Conservation (phyloP, 2,113 vertebrate species). For the mouse (Mus musculus) region GRCm39 chr2:171919501-171920000, state of each 20-base stretch:
- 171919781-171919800: slow-evolving; percentile 32
- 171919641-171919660: neutral
- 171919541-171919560: neutral
- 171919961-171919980: fast-evolving
- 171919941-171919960: neutral
- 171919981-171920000: neutral
- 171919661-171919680: neutral
- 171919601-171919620: neutral
- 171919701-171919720: fast-evolving
- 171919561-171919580: neutral
- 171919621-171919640: neutral
- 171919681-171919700: too few species aligned
- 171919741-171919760: neutral
- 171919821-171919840: neutral
- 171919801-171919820: neutral
- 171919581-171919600: neutral
- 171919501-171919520: neutral
- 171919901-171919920: neutral
- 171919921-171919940: neutral
- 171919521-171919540: neutral
- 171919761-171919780: neutral
- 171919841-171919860: neutral
- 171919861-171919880: neutral
- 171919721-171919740: neutral
- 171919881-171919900: neutral